Base-by-base conservation (phyloP, 2,113 vertebrate species). In the Bostrychus sinensis region DNA sequence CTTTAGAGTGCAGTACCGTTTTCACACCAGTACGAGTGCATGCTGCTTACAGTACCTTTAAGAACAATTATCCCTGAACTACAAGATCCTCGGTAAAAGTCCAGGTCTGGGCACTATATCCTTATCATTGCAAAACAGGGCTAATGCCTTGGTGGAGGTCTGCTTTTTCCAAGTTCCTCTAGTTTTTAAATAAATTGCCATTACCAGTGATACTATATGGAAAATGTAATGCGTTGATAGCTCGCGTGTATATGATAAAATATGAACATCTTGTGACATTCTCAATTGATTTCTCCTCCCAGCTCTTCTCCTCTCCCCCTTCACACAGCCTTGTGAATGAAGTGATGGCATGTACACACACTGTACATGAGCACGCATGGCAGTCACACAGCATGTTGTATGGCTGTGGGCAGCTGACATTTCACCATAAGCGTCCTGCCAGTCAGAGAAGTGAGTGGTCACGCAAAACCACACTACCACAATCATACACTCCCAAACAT, bases 351-450 rank as follows among this genome's bases (percentile, higher is more conserved):
- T 48, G 19, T 26, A 57, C 38, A 22, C 46, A 34, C 62, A 66
- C 41, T n/a, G n/a, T n/a, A n/a, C n/a, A n/a, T n/a, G n/a, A n/a
- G n/a, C n/a, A 38, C 16, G 59, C 23, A 65, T 4, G 38, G 36
- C 45, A 48, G 39, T 5, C 23, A 32, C 45, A 28, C 69, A 77
- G 55, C 70, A 25, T 70, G 62, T 38, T 8, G 16, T 56, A 66
- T 16, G n/a, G 64, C 8, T 66, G 73, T 73, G 68, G 67, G 84
- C 62, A 73, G 72, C 76, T 86, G 80, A 77, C 80, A 72, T 79
- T 77, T 85, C 67, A 43, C 46, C 37, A 56, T 36, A 10, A 71
- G 45, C 48, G 64, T 69, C 65, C 70, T 73, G 68, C 46, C 65
- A 61, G 48, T 77, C 66, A 50, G 61, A 63, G 57, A 34, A 57